A percentile compares a stretch with the other conserved stretches of the same genome.
These are phyloP conservation scores for Apoda limacodes DNA, from an alignment of 2,888 invertebrate species.

Conservation along the genomic window DNA sequence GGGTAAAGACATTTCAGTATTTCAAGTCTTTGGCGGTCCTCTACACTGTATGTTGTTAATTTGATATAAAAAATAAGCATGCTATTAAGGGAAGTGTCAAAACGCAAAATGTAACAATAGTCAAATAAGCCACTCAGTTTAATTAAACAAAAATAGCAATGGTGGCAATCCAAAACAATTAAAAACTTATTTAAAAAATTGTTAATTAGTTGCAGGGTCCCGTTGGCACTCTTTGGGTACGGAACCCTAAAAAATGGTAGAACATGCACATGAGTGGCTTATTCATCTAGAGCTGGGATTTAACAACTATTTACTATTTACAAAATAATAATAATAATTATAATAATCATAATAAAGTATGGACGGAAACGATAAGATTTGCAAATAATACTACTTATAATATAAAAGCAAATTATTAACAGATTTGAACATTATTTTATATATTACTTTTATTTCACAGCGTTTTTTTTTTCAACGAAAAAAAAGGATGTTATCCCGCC, in stretches of 20 bases:
- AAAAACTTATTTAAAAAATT: no score
- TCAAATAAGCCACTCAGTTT: no score
- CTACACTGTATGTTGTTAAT: conserved; percentile 62
- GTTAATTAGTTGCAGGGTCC: no score
- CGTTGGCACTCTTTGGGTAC: no score
- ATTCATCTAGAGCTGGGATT: no score
- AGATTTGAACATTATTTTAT: conserved; percentile 44
- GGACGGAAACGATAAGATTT: conserved; percentile 66
- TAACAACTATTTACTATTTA: conserved; percentile 2
- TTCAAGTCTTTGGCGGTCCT: conserved; percentile 60
- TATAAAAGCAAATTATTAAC: conserved; percentile 31
- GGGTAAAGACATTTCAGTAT: conserved; percentile 33
- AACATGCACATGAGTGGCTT: no score
- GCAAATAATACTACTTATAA: conserved; percentile 29
- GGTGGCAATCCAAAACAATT: no score
- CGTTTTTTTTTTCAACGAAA: conserved; percentile 12
- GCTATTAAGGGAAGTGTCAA: no score
- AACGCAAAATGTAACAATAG: conserved; percentile 25
- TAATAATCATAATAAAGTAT: conserved; percentile 39
- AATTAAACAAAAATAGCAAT: no score
- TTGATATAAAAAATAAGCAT: conserved; percentile 31
- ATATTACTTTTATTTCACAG: conserved; percentile 7
- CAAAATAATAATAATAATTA: conserved; percentile 27
- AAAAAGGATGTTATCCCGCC: conserved; percentile 8
- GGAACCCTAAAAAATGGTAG: no score